phyloP scores from a whole-genome alignment of 1,140 invertebrate species.

The Meloidogyne hapla region DNA sequence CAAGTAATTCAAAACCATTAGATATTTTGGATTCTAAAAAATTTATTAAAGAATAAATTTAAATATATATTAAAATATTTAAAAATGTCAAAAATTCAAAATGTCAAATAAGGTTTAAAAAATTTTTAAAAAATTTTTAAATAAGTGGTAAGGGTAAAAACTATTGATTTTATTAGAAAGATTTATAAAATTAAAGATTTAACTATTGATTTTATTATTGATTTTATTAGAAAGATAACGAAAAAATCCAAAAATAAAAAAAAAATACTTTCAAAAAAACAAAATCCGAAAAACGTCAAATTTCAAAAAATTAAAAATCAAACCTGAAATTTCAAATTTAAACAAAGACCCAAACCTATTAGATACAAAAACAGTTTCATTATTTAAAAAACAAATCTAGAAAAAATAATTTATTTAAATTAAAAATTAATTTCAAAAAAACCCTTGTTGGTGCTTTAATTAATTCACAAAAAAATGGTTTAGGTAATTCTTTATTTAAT shows the following conservation, averaged over 20 bases:
- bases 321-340: conserved; percentile 2
- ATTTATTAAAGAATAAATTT: no score
- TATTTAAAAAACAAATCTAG: background rate
- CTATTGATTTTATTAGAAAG: no score
- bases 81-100: background rate
- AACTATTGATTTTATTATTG: no score
- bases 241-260: no score
- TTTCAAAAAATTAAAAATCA: background rate
- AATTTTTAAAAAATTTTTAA: no score
- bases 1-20: background rate
- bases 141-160: no score
- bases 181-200: no score
- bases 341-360: background rate
- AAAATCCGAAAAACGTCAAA: no score
- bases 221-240: no score
- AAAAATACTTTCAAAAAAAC: no score
- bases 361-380: background rate
- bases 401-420: background rate
- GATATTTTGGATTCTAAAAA: background rate
- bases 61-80: background rate
- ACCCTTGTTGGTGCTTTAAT: background rate
- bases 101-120: no score
- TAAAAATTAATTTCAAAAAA: background rate
- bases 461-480: background rate
- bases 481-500: background rate